These are phyloP conservation scores for Pteria penguin DNA, from an alignment of 2,888 invertebrate species.

Conservation along the genomic window DNA sequence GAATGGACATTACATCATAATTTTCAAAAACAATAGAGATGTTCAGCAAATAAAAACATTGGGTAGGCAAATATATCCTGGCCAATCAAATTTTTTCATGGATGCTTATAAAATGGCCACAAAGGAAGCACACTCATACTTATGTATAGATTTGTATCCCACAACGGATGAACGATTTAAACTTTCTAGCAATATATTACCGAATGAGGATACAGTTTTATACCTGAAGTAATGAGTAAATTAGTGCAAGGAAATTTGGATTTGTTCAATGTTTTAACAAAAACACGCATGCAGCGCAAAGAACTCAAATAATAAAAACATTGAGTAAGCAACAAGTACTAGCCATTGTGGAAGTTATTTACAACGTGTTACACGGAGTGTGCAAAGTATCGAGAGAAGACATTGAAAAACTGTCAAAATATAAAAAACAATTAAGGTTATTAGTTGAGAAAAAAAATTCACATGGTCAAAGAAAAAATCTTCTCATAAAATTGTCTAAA, in stretches of 20 bases:
- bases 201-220: slow-evolving; percentile 35
- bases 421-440: slow-evolving; percentile 36
- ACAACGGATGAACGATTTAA: slow-evolving; percentile 31
- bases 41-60: slow-evolving; percentile 43
- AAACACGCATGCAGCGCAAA: slow-evolving; percentile 27
- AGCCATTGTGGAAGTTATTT: slow-evolving; percentile 42
- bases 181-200: slow-evolving; percentile 36
- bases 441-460: slow-evolving; percentile 30
- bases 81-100: slow-evolving; percentile 44
- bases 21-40: slow-evolving; percentile 43
- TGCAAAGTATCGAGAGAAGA: slow-evolving; percentile 30
- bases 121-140: slow-evolving; percentile 20
- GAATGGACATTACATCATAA: slow-evolving; percentile 39
- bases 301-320: slow-evolving; percentile 25
- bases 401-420: slow-evolving; percentile 35
- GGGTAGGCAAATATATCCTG: slow-evolving; percentile 44
- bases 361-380: slow-evolving; percentile 45
- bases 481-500: slow-evolving; percentile 32
- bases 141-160: slow-evolving; percentile 37
- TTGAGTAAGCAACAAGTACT: slow-evolving; percentile 29
- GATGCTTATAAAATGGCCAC: slow-evolving; percentile 42
- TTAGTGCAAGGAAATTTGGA: slow-evolving; percentile 9
- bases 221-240: slow-evolving; percentile 23
- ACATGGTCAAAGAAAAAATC: slow-evolving; percentile 1
- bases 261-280: slow-evolving; percentile 33